A percentile compares a stretch with the other conserved stretches of the same genome.
Evolutionary conservation across 2,797 vertebrate species (phyloP).

Genomic region (Sebastes steindachneri): DNA sequence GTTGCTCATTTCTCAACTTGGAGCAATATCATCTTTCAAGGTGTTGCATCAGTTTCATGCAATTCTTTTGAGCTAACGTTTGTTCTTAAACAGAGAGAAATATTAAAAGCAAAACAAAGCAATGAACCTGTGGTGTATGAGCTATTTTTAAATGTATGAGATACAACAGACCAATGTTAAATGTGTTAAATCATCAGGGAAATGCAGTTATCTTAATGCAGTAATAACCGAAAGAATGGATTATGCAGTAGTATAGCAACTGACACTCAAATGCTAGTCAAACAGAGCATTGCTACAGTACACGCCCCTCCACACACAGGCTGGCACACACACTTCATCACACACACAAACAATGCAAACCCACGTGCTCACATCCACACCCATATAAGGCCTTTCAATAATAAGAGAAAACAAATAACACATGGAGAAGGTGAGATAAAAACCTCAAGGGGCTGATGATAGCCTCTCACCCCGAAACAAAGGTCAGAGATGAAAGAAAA

Average conservation of each 20-base stretch:
- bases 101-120: conserved; percentile 71
- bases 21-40: conserved; percentile 74
- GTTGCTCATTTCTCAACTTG: conserved; percentile 63
- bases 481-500: conserved; percentile 50
- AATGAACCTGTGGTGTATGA: conserved; percentile 30
- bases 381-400: conserved; percentile 28
- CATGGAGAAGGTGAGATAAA: conserved; percentile 32
- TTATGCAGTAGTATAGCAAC: neutral
- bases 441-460: conserved; percentile 41
- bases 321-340: neutral
- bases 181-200: neutral
- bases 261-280: neutral
- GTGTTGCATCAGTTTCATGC: conserved; percentile 76
- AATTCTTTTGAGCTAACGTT: conserved; percentile 64
- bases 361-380: conserved; percentile 9
- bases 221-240: conserved; percentile 3
- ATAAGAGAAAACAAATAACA: conserved; percentile 57
- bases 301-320: neutral
- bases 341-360: neutral
- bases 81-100: conserved; percentile 75
- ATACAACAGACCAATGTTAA: conserved; percentile 8
- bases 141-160: conserved; percentile 34
- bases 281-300: neutral
- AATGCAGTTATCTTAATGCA: conserved; percentile 15
- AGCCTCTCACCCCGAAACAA: conserved; percentile 53